A percentile compares a stretch with the other conserved stretches of the same genome.
phyloP scores from a whole-genome alignment of 2,888 invertebrate genomes.

The Drosophila neonasuta region DNA sequence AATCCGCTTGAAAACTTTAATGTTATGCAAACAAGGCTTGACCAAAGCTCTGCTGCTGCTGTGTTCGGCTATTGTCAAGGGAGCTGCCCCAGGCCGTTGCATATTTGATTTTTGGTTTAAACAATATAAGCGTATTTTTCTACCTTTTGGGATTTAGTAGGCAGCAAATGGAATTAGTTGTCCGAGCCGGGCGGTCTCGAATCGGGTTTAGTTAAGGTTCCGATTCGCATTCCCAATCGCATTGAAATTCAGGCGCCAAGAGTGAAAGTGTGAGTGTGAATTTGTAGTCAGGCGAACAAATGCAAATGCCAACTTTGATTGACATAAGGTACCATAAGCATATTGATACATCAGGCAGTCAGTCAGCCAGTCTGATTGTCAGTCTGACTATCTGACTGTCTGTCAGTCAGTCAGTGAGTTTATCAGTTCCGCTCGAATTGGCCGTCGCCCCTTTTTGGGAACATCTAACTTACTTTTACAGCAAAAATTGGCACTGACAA shows the following conservation, averaged over 20 bases:
- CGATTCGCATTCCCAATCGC: background rate
- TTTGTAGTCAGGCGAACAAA: constrained; percentile 29
- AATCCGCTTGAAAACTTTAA: constrained; percentile 43
- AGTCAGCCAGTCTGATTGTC: constrained; percentile 1
- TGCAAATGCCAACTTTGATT: constrained; percentile 50
- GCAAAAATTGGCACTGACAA: constrained; percentile 56
- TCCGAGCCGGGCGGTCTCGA: constrained; percentile 8
- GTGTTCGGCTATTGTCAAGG: constrained; percentile 25
- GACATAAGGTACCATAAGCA: constrained; percentile 30
- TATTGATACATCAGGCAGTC: constrained; percentile 46
- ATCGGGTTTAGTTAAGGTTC: background rate
- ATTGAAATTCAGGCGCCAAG: background rate
- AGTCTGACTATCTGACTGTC: constrained; percentile 10
- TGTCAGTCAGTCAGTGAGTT: constrained; percentile 24
- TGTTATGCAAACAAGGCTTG: constrained; percentile 65
- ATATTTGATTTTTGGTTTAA: constrained; percentile 67
- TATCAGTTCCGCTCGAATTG: constrained; percentile 26
- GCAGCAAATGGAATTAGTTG: constrained; percentile 64
- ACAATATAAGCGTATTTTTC: constrained; percentile 48
- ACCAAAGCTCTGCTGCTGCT: constrained; percentile 29
- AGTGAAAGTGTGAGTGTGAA: background rate
- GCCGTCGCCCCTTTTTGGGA: constrained; percentile 20
- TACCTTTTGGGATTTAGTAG: constrained; percentile 52
- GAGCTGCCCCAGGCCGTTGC: constrained; percentile 44
- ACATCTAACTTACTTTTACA: constrained; percentile 41